These are phyloP conservation scores for Mesochorus sp. DNA, from an alignment of 2,888 invertebrate genomes.

Conservation along the genomic window DNA sequence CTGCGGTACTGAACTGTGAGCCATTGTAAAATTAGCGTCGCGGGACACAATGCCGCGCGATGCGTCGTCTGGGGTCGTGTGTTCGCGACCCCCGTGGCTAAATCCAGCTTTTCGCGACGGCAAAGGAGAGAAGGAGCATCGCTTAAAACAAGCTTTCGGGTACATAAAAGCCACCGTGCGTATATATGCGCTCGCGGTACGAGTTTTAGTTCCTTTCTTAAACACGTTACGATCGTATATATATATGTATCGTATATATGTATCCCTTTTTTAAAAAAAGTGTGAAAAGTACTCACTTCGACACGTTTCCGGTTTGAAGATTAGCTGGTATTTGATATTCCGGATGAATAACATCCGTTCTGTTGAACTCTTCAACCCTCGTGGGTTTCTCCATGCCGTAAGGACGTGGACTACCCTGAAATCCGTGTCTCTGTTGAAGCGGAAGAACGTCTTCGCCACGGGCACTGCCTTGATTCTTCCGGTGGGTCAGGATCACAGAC, in stretches of 20 bases:
- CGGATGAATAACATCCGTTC: constrained; percentile 79
- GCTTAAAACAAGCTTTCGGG: constrained; percentile 53
- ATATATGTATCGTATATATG: neutral
- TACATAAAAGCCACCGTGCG: constrained; percentile 62
- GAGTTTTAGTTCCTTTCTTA: constrained; percentile 7
- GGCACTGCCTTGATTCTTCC: constrained; percentile 57
- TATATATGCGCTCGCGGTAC: neutral
- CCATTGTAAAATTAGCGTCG: constrained; percentile 82
- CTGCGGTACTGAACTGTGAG: constrained; percentile 50
- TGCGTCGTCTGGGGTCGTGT: constrained; percentile 80
- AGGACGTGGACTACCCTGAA: constrained; percentile 73
- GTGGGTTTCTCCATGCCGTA: constrained; percentile 75
- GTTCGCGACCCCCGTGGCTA: constrained; percentile 78
- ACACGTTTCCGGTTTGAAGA: constrained; percentile 77
- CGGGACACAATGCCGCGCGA: constrained; percentile 81
- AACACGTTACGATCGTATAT: neutral
- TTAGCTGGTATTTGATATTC: constrained; percentile 80
- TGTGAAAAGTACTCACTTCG: constrained; percentile 75
- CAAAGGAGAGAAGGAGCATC: constrained; percentile 38
- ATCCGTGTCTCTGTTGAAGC: constrained; percentile 59
- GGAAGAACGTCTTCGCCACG: constrained; percentile 62
- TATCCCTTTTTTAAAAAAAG: neutral
- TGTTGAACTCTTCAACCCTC: constrained; percentile 78
- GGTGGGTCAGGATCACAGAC: constrained; percentile 46
- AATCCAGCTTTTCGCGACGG: constrained; percentile 73